Conservation (phyloP, 2,797 vertebrate species). For the Crenuchus spilurus region DNA sequence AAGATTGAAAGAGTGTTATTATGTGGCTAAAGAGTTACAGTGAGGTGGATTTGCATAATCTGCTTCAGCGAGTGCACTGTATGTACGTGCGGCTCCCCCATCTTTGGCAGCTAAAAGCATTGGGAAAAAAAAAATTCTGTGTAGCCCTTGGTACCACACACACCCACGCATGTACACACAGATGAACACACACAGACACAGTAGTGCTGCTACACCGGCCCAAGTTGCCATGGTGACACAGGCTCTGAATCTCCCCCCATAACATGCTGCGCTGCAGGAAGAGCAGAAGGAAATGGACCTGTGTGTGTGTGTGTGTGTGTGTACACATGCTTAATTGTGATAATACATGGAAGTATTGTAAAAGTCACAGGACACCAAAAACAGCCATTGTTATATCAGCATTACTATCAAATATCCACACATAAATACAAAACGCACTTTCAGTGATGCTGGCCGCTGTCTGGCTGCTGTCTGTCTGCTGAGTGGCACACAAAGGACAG, state of each 20-base stretch:
- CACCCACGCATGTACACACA: conserved; percentile 53
- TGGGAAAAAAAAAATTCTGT: conserved; percentile 43
- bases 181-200: conserved; percentile 51
- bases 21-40: conserved; percentile 9
- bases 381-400: conserved; percentile 33
- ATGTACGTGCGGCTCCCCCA: conserved; percentile 38
- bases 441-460: conserved; percentile 18
- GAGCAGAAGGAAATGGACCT: conserved; percentile 65
- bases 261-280: conserved; percentile 71
- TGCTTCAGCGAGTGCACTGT: conserved; percentile 7
- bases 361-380: conserved; percentile 25
- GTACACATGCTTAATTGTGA: conserved; percentile 22
- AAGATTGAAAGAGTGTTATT: conserved; percentile 1
- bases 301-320: conserved; percentile 36
- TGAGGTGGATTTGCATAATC: conserved; percentile 30
- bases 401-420: conserved; percentile 3
- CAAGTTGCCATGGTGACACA: conserved; percentile 79
- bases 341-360: conserved; percentile 40
- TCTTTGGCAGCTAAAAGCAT: conserved; percentile 48
- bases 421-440: conserved; percentile 9
- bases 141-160: conserved; percentile 54
- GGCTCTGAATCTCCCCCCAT: conserved; percentile 73
- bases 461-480: conserved; percentile 5
- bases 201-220: conserved; percentile 75
- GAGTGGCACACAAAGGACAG: conserved; percentile 37